Conservation (phyloP, 2,113 vertebrate species). For the Stegastes partitus region DNA sequence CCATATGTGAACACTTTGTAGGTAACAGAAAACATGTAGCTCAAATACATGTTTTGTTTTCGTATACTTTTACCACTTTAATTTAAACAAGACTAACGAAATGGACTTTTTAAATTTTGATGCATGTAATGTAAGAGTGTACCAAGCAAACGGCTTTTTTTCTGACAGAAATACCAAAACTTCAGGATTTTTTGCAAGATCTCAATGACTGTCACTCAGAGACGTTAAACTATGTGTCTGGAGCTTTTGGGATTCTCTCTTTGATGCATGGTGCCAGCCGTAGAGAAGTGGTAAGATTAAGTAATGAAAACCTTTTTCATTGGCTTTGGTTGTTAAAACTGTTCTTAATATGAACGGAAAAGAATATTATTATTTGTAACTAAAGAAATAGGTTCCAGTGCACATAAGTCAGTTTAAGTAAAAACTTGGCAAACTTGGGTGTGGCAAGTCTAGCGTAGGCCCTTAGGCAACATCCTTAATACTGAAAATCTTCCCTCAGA, state of each 20-base stretch:
- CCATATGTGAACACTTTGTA: background rate
- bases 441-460: too few relatives aligned
- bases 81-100: too few relatives aligned
- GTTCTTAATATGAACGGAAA: too few relatives aligned
- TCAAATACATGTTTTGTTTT: background rate
- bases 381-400: too few relatives aligned
- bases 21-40: background rate
- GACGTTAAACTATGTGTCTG: slow-evolving; percentile 51
- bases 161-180: slow-evolving; percentile 53
- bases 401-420: too few relatives aligned
- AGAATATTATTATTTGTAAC: too few relatives aligned
- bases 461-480: too few relatives aligned
- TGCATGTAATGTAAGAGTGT: background rate
- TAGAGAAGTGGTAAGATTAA: slow-evolving; percentile 28
- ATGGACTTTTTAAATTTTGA: background rate
- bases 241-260: slow-evolving; percentile 54
- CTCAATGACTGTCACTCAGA: slow-evolving; percentile 46
- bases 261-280: slow-evolving; percentile 34
- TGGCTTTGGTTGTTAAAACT: too few relatives aligned
- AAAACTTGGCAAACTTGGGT: too few relatives aligned
- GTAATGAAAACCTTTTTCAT: background rate
- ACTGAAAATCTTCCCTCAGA: too few relatives aligned
- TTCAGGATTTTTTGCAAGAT: slow-evolving; percentile 20
- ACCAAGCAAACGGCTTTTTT: background rate
- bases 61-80: background rate